These are phyloP conservation scores for Oreotrochilus melanogaster DNA, from an alignment of 2,113 vertebrate genomes.

Conservation along the genomic window DNA sequence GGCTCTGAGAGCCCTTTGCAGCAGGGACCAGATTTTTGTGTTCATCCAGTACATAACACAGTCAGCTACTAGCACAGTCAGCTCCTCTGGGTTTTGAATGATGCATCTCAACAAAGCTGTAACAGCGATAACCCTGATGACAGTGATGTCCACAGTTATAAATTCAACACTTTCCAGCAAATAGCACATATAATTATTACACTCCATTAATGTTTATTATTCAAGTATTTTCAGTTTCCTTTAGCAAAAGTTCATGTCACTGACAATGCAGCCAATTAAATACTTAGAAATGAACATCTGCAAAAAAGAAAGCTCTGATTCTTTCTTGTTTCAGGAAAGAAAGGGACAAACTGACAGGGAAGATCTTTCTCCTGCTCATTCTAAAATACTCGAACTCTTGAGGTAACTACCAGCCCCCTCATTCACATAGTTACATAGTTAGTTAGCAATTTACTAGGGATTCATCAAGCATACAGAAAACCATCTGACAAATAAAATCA, in stretches of 20 bases:
- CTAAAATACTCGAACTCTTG: background rate
- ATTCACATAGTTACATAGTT: background rate
- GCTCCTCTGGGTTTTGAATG: background rate
- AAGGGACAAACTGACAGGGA: background rate
- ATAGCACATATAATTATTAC: slow-evolving; percentile 31
- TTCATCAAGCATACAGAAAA: background rate
- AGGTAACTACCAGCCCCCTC: background rate
- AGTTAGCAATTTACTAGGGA: slow-evolving; percentile 8
- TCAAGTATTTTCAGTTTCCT: slow-evolving; percentile 41
- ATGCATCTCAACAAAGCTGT: background rate
- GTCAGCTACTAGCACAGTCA: background rate
- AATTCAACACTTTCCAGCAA: slow-evolving; percentile 41
- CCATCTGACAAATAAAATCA: background rate
- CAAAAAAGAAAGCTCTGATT: slow-evolving; percentile 8
- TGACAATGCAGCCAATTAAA: slow-evolving; percentile 26
- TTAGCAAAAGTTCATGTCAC: slow-evolving; percentile 43
- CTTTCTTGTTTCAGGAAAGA: background rate
- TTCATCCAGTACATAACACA: background rate
- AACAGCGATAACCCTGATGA: background rate
- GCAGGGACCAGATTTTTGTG: background rate
- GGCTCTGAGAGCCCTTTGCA: background rate
- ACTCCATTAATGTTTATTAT: slow-evolving; percentile 31
- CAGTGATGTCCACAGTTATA: slow-evolving; percentile 1
- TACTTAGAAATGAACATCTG: slow-evolving; percentile 38
- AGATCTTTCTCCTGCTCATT: background rate